These are phyloP conservation scores for Clangula hyemalis DNA, from an alignment of 2,797 vertebrate genomes.

Conservation along the genomic window DNA sequence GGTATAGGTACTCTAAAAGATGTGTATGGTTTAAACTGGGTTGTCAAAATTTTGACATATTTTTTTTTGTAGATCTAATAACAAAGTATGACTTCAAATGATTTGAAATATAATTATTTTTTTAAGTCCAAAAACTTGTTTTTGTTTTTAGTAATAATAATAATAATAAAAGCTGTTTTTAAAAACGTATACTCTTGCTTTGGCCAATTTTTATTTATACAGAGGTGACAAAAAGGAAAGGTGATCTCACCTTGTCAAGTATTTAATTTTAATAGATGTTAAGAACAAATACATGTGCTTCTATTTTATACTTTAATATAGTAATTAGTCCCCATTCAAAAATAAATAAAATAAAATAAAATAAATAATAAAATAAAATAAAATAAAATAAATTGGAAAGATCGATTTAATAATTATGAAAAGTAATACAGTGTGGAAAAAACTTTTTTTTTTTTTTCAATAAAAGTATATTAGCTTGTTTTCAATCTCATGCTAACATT, in stretches of 20 bases:
- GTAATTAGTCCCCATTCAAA: not conserved
- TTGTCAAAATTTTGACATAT: not conserved
- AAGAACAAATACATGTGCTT: not conserved
- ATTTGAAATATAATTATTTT: not conserved
- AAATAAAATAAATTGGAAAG: not conserved
- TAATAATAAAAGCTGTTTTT: not conserved
- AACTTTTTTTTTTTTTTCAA: not conserved
- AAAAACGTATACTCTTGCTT: not conserved
- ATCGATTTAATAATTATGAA: not conserved
- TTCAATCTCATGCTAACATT: not conserved
- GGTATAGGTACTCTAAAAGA: not conserved
- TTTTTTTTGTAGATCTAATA: not conserved
- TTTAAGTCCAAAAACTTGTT: not conserved
- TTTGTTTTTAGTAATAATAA: not conserved
- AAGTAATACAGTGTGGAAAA: not conserved
- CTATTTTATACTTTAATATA: not conserved
- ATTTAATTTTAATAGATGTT: not conserved
- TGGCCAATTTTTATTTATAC: not conserved
- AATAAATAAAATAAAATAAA: not conserved
- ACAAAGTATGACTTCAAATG: not conserved
- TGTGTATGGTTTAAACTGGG: rapidly evolving
- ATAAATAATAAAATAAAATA: not conserved
- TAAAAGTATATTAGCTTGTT: not conserved
- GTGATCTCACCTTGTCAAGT: not conserved
- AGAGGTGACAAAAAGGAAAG: not conserved